Percentiles rank a stretch among this genome's conserved stretches.
phyloP scores from a whole-genome alignment of 2,113 vertebrate species.

The Bostrychus sinensis region DNA sequence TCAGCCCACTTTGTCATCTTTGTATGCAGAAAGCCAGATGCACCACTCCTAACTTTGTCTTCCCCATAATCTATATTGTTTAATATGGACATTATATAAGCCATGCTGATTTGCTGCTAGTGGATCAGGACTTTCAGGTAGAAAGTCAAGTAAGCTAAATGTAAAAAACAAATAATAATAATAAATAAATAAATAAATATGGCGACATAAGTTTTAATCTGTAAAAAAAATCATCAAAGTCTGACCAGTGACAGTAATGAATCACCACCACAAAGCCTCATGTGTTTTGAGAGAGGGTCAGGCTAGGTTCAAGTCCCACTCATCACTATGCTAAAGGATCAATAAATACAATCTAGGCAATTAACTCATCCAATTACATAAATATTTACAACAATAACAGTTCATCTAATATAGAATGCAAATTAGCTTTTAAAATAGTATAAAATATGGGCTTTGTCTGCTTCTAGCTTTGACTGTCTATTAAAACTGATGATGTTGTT shows the following conservation, averaged over 20 bases:
- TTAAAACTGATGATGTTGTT: slow-evolving; percentile 3
- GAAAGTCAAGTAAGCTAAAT: too few species aligned
- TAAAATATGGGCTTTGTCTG: background rate
- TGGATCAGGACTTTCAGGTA: too few species aligned
- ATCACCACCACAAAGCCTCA: slow-evolving; percentile 17
- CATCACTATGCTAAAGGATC: slow-evolving; percentile 1
- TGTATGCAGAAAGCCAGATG: background rate
- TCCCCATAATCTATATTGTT: background rate
- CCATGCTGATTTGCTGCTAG: background rate
- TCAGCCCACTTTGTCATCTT: background rate
- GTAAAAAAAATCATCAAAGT: slow-evolving; percentile 11
- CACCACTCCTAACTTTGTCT: background rate
- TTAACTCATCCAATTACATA: too few species aligned
- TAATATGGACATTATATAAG: background rate
- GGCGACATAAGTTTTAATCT: background rate
- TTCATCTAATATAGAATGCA: background rate
- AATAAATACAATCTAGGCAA: background rate
- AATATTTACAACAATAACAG: background rate
- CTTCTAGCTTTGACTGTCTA: slow-evolving; percentile 12
- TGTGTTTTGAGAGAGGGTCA: slow-evolving; percentile 9
- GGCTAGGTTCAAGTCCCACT: slow-evolving; percentile 15
- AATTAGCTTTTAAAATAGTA: too few species aligned
- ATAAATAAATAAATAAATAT: too few species aligned
- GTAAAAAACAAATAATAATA: too few species aligned
- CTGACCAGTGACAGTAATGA: slow-evolving; percentile 9